Conservation (phyloP, 2,113 vertebrate species). For the Sinocyclocheilus rhinocerous region DNA sequence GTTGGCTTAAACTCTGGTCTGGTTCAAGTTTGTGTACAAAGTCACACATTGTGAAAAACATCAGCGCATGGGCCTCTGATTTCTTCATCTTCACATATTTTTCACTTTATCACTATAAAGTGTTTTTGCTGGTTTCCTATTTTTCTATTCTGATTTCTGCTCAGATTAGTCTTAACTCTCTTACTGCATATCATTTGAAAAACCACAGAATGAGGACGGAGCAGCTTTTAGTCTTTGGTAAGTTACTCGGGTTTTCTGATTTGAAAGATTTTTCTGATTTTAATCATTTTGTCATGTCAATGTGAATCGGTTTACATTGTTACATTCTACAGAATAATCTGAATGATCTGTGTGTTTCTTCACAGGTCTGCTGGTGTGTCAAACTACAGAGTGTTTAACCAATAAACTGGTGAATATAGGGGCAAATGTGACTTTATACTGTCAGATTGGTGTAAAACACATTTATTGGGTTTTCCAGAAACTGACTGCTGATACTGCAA, state of each 20-base stretch:
- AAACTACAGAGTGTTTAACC: conserved; percentile 18
- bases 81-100: background rate
- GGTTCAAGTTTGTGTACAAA: too few relatives aligned
- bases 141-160: background rate
- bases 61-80: too few relatives aligned
- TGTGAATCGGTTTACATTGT: too few relatives aligned
- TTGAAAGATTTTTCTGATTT: background rate
- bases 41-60: too few relatives aligned
- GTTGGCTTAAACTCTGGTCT: too few relatives aligned
- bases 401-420: conserved; percentile 36
- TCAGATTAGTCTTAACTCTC: background rate
- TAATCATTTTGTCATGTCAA: background rate
- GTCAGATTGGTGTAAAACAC: background rate
- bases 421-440: conserved; percentile 38
- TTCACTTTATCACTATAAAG: background rate
- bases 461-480: conserved; percentile 37
- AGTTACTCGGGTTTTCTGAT: background rate
- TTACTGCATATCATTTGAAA: background rate
- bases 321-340: too few relatives aligned
- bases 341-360: background rate
- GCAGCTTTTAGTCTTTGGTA: background rate
- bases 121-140: background rate
- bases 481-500: background rate
- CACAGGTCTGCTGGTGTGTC: conserved; percentile 17
- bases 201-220: background rate